Percentiles rank a stretch among this genome's conserved stretches.
These are phyloP conservation scores for Apostichopus leukothele DNA, from an alignment of 53 echinoderm and acorn worm genomes.

Conservation along the genomic window DNA sequence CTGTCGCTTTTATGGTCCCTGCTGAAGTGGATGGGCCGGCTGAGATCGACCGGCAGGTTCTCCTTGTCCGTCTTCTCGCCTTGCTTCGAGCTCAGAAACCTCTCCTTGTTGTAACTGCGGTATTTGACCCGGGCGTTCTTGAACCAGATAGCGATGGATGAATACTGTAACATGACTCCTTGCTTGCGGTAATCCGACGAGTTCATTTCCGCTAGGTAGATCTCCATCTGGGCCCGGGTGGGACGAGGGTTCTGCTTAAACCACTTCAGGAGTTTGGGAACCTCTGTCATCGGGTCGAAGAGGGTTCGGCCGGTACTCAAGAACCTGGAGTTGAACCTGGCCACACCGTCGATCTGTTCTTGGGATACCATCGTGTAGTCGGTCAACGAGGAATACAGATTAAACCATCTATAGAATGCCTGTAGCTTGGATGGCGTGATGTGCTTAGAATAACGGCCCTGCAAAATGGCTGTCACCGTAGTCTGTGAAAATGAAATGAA, in stretches of 20 bases:
- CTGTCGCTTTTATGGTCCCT: background rate
- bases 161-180: constrained; percentile 92
- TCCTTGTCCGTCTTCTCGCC: constrained; percentile 44
- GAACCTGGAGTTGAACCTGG: constrained; percentile 58
- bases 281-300: constrained; percentile 84
- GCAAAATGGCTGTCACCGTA: constrained; percentile 77
- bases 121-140: constrained; percentile 98
- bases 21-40: constrained; percentile 21
- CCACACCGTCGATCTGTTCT: constrained; percentile 70
- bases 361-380: constrained; percentile 79
- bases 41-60: constrained; percentile 39
- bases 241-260: constrained; percentile 89
- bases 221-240: constrained; percentile 79
- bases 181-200: constrained; percentile 78
- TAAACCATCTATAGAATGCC: constrained; percentile 96
- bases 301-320: constrained; percentile 77
- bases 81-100: background rate
- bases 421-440: constrained; percentile 83
- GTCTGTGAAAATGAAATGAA: constrained; percentile 49
- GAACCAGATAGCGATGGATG: constrained; percentile 98
- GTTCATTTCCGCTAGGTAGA: constrained; percentile 90
- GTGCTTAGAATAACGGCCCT: constrained; percentile 78
- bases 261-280: constrained; percentile 87
- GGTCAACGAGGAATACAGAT: constrained; percentile 86
- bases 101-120: constrained; percentile 50